Base-by-base conservation (phyloP, 2,113 vertebrate genomes). In the Coregonus clupeaformis region DNA sequence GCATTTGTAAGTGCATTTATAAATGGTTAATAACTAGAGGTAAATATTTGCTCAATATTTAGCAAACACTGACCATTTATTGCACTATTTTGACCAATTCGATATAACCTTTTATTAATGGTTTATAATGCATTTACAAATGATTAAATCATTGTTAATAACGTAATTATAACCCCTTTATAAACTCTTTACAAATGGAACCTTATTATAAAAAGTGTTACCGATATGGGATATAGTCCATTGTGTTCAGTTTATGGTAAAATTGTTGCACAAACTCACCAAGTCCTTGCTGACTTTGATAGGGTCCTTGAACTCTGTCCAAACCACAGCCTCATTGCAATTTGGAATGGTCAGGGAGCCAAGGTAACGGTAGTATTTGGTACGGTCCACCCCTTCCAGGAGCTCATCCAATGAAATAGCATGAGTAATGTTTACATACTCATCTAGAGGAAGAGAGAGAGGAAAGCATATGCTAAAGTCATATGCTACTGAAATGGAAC, bases 241-340 rank as follows among this genome's bases (percentile, higher is more conserved):
- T 2, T 29, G 11, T 45, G 6, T n/a, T 68, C 16, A 45, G 20
- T 62, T 62, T n/a, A 13, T 47, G 20, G 36, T 11, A 22, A 2
- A 24, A 64, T 64, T 68, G n/a, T 24, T 12, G 68, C 13, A n/a
- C 7, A 32, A 22, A 79, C 89, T 76, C 68, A 93, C 92, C 85
- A 92, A 1, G 27, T 92, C 77, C 25, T 20, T 59, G 75, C 89
- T 90, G 85, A 93, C 77, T 89, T 75, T 76, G 60, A 94, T 82
- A 0, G 91, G 5, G 0, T 93, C 84, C 42, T 91, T 88, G 72
- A 93, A 94, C 63, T 94, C 79, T 0, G 93, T 93, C 93, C 93
- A 94, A 13, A 94, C 68, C 6, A 94, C 93, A 1, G 71, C 84
- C 75, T 94, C 90, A 0, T 88, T 22, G 59, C 93, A 94, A 0